Base-by-base conservation (phyloP, 2,888 invertebrate species). In the Tenthredo scrophulariae region DNA sequence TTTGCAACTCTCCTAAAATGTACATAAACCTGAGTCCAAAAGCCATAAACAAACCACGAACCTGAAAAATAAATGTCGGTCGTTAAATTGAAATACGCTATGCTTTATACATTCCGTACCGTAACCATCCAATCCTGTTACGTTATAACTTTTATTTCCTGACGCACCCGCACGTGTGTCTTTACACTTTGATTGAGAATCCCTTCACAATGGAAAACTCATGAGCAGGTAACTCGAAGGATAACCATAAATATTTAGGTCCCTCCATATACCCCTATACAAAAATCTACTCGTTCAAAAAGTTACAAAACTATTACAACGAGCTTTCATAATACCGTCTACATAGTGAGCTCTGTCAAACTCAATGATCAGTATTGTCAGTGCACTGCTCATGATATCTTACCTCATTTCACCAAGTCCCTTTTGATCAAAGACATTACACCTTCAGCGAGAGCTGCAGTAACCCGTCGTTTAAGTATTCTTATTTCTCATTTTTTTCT, bases 21-120 rank as follows among this genome's bases (percentile, higher is more conserved):
- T 29, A 80, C 62, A 62, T 80, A 80, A 62, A 62, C 62, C 80
- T 22, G 58, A 62, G 40, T 62, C 80, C 58, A 62, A 40, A 50
- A 62, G 50, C 62, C 62, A 62, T 80, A 62, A 80, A 80, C n/a
- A 62, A 80, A 80, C 50, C 62, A 80, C 80, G 58, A 62, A 58
- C 58, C 40, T 22, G 40, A 80, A 58, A 80, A 80, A 80, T 80
- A 80, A 80, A 80, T 80, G 80, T 80, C 80, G 43, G 80, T 80
- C 80, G 80, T 80, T 80, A 80, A 80, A 80, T 80, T 80, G 80
- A 80, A 80, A 80, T 58, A 80, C 80, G 80, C 80, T 80, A 54
- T 54, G 80, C 58, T 80, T 62, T n/a, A 80, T 80, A 80, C 58
- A 80, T 80, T 62, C 62, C 80, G 46, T 74, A 50, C 40, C 62